Evolutionary conservation across 2,797 vertebrate species (phyloP), one percentile per base, ranked within the genome.

Genomic region (Macrochelys suwanniensis): DNA sequence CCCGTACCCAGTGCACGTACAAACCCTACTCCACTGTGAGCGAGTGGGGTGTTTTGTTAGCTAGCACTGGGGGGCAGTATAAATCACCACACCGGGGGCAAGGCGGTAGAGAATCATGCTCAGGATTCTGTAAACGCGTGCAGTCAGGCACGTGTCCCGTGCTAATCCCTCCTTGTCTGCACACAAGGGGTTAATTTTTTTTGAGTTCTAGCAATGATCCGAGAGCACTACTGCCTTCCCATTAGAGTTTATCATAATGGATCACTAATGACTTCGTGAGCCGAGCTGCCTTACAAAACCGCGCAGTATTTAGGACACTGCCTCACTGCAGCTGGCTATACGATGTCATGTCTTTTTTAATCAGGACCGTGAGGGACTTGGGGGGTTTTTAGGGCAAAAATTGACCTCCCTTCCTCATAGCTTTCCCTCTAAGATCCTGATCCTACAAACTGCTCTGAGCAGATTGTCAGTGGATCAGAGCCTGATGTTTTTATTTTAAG

Each of bases 161-260:
- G 45, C 45, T 28, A 28, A 76, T 16, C 74, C 12, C 25, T 47
- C 45, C 25, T 76, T 76, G 23, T 7, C 12, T 47, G 74, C 74
- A 8, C 42, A 16, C 15, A 6, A 31, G 9, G 31, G 49, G 0
- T 68, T 83, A 5, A 71, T 83, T 89, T 94, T 47, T 74, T 45
- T 87, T 84, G 85, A 90, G 42, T 26, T 79, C 74, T 25, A 59
- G 82, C 57, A 93, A 45, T 85, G 92, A 84, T 51, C 87, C 59
- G 65, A 94, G 94, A 56, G 65, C 80, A 95, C 28, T n/a, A 37
- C 74, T 95, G n/a, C 77, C 68, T 92, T 61, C 89, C 87, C 12
- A n/a, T 90, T 92, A 51, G 12, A 13, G 82, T 76, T 94, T 94
- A 94, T 95, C 92, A 80, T 82, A 87, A 78, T 85, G 85, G 54